Base-by-base conservation (phyloP, 2,113 vertebrate genomes). In the Microcebus tavaratra region DNA sequence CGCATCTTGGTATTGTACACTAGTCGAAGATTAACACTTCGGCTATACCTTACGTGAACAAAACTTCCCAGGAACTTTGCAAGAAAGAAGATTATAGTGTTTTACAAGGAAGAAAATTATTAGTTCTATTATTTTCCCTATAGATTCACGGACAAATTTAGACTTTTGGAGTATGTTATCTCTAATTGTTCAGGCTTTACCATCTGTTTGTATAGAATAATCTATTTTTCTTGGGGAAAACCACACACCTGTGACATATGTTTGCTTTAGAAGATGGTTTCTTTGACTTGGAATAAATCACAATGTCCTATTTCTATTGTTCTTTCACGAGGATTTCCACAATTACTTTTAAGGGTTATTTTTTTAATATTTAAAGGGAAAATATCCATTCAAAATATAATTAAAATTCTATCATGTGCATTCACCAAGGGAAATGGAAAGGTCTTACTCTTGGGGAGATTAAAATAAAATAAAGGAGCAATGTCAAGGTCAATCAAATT, bases 251-350 rank as follows among this genome's bases (percentile, higher is more conserved):
- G 53, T 63, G 75, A 79, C 76, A 39, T 31, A 55, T 45, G 34
- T 73, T 96, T 96, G 48, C 39, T 96, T 68, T 67, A 90, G 57
- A 87, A 94, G 65, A 91, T 31, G 14, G 14, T 73, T 91, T 88
- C 34, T 75, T 63, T 63, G 70, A 53, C 48, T 36, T 67, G n/a
- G 25, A 75, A 96, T 70, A 87, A 80, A 81, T n/a, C 70, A 75
- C n/a, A 39, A 81, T 14, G 27, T 75, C 17, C 45, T 68, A 17
- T 78, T 96, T 92, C 65, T 90, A 72, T 76, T 59, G 15, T 73
- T 36, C 31, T 80, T 76, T 86, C 70, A 59, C 13, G 36, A 78
- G 36, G 39, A 90, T 90, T 80, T 59, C 34, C 12, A 45, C 13
- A 42, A 11, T 53, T 57, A 48, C 3, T 84, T 87, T 42, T 31